Base-by-base conservation (phyloP, 1,140 invertebrate species). In the Hylaeus volcanicus region DNA sequence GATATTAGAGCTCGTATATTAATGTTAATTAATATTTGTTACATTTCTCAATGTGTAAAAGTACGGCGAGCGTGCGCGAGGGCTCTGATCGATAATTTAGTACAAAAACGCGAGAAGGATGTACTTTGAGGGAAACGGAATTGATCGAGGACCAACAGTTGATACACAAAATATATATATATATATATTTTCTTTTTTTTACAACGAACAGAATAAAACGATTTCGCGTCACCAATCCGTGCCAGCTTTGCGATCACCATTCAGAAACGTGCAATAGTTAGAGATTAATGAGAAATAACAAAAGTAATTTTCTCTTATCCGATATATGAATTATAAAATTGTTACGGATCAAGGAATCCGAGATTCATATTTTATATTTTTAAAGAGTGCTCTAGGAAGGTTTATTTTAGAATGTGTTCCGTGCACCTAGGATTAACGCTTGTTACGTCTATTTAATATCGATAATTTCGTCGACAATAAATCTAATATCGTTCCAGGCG, bases 311-410 rank as follows among this genome's bases (percentile, higher is more conserved):
- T 45, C 8, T 45, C 26, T 70, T 12, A 6, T 53, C 15, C 5
- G 11, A 70, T 26, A 64, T 64, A 12, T 51, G 51, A 51, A 48
- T 70, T 39, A 51, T 1, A 5, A 53, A 79, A 65, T 37, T 51
- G 14, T 70, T 11, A 8, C 58, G 5, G 45, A 45, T 79, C 6
- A n/a, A 15, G 37, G 39, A 15, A 53, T 48, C 43, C 73, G 3
- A 43, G 63, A 26, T 78, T 78, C 39, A 37, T 78, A 61, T 71
- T 78, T 79, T n/a, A 45, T 79, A 48, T n/a, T 64, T 79, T 56
- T 15, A 43, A 72, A 71, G 15, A 6, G 14, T 39, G 56, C 39
- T 26, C 8, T 63, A 65, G 26, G 3, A 61, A 51, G n/a, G 9
- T 39, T 70, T 12, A 58, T 78, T 71, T 14, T 78, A 61, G 53